A percentile compares a stretch with the other conserved stretches of the same genome.
These are phyloP conservation scores for Columba janthina DNA, from an alignment of 2,113 vertebrate species.

Conservation along the genomic window DNA sequence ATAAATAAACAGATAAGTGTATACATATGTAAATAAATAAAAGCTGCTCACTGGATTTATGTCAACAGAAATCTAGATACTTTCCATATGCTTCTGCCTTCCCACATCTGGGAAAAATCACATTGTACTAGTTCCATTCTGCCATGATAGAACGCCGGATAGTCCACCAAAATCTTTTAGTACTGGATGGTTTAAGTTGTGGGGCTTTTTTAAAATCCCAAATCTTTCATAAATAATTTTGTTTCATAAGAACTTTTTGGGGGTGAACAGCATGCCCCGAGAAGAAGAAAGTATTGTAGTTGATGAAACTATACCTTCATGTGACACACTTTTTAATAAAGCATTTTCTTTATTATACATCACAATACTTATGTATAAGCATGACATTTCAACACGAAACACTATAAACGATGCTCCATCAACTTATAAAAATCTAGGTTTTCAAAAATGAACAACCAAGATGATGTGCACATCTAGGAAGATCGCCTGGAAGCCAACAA, in stretches of 20 bases:
- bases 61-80: conserved; percentile 11
- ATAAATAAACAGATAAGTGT: not conserved
- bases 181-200: not conserved
- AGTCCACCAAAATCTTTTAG: not conserved
- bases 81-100: conserved; percentile 38
- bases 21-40: not conserved
- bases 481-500: not conserved
- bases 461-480: not conserved
- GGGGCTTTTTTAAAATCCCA: not conserved
- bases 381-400: not conserved
- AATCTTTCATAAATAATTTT: not conserved
- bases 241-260: not conserved
- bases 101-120: conserved; percentile 46
- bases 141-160: not conserved
- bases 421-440: not conserved
- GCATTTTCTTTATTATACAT: not conserved
- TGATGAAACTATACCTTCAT: not conserved
- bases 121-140: not conserved
- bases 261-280: not conserved
- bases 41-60: conserved; percentile 18
- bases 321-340: not conserved
- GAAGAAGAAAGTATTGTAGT: not conserved
- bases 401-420: not conserved
- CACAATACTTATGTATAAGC: not conserved
- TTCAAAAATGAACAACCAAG: not conserved